Percentiles rank a stretch among this genome's conserved stretches.
Conservation (phyloP, 2,113 vertebrate species). For the Grammatotria lemairii region DNA sequence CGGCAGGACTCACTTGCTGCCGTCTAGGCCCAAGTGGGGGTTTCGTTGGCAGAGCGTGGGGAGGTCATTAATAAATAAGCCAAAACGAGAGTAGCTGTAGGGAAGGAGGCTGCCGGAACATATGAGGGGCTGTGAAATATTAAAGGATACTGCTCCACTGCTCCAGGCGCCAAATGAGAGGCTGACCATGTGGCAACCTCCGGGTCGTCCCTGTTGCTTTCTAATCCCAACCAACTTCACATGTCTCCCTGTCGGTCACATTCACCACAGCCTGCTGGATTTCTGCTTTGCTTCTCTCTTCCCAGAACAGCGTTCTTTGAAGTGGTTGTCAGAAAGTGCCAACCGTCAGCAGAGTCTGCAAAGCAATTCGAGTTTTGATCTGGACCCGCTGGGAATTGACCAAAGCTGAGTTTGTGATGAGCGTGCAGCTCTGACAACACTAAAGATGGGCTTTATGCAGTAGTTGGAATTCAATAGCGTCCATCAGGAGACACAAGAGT, state of each 20-base stretch:
- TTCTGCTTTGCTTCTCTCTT: not conserved
- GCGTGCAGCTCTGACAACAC: not conserved
- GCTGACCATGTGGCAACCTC: slow-evolving; percentile 32
- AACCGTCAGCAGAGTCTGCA: slow-evolving; percentile 5
- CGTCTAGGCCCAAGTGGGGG: slow-evolving; percentile 4
- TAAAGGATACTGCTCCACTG: slow-evolving; percentile 50
- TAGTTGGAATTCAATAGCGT: not conserved
- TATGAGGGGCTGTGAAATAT: slow-evolving; percentile 66
- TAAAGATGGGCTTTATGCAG: not conserved
- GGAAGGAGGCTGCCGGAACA: slow-evolving; percentile 53
- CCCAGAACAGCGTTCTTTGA: slow-evolving; percentile 4
- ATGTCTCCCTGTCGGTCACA: not conserved
- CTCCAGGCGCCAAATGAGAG: slow-evolving; percentile 25
- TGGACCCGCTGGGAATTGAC: slow-evolving; percentile 6
- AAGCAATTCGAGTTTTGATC: slow-evolving; percentile 10
- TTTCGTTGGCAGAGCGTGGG: slow-evolving; percentile 16
- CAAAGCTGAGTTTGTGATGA: not conserved
- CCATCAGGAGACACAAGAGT: not conserved
- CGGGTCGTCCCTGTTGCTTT: not conserved
- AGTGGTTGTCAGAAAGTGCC: slow-evolving; percentile 8
- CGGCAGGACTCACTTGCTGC: not conserved
- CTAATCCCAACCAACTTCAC: not conserved
- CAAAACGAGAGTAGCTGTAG: slow-evolving; percentile 37
- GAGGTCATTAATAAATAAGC: slow-evolving; percentile 53
- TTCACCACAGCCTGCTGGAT: not conserved